Evolutionary conservation across 2,113 vertebrate genomes (phyloP).

Genomic region (Hylia prasina): DNA sequence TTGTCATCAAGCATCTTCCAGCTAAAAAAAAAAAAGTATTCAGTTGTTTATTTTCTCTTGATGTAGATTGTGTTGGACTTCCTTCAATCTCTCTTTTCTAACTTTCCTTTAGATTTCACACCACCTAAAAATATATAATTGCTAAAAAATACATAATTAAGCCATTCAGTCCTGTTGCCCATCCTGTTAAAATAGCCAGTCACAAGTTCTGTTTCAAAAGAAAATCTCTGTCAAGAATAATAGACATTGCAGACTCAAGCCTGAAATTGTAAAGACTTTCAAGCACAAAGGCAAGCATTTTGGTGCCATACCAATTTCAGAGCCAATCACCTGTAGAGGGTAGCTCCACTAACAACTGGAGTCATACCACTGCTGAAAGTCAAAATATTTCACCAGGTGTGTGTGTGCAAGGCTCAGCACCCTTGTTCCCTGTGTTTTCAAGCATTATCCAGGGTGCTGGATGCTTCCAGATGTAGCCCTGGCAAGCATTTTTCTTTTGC

Average conservation of each 20-base stretch:
- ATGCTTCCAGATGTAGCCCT: not conserved
- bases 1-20: not conserved
- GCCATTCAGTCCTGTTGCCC: not conserved
- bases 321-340: not conserved
- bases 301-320: not conserved
- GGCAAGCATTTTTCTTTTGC: not conserved
- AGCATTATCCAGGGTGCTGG: not conserved
- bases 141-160: not conserved
- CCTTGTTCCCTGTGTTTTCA: accelerated
- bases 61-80: not conserved
- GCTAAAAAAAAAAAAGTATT: not conserved
- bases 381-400: not conserved
- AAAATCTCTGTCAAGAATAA: not conserved
- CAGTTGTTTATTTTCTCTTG: not conserved
- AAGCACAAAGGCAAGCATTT: not conserved
- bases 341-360: not conserved
- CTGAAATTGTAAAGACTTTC: not conserved
- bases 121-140: not conserved
- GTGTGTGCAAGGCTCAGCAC: not conserved
- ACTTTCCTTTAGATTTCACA: not conserved
- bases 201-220: not conserved
- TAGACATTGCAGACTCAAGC: not conserved
- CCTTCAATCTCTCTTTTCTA: not conserved
- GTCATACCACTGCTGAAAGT: not conserved
- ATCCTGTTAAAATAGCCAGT: not conserved